These are phyloP conservation scores for Pogonomyrmex barbatus DNA, from an alignment of 1,140 invertebrate species.

Conservation along the genomic window DNA sequence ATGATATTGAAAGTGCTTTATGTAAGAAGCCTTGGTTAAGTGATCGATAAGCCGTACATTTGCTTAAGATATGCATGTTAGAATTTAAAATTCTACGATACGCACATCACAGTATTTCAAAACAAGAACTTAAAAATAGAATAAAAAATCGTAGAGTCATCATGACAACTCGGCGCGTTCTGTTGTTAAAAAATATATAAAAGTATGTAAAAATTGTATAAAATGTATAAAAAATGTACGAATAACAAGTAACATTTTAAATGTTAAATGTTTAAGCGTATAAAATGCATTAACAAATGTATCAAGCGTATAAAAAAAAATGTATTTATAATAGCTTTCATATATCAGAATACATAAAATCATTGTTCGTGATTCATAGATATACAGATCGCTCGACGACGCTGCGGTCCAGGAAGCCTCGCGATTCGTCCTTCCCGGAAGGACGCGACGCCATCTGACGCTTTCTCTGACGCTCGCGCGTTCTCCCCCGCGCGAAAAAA, in stretches of 20 bases:
- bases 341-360: too few species aligned
- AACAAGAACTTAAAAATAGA: background rate
- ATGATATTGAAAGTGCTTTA: too few species aligned
- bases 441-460: constrained; percentile 32
- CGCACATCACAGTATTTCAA: background rate
- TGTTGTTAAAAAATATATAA: background rate
- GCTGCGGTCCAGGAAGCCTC: background rate
- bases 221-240: background rate
- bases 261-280: background rate
- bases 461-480: background rate
- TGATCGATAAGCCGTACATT: background rate
- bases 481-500: background rate
- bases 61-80: background rate
- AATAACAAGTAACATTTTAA: background rate
- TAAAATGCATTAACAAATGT: background rate
- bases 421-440: constrained; percentile 17
- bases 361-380: background rate
- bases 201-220: background rate
- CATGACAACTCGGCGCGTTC: too few species aligned
- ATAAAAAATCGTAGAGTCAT: background rate
- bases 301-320: background rate
- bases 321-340: too few species aligned
- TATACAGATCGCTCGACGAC: background rate
- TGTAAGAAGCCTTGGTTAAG: background rate
- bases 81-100: background rate